Conservation (phyloP, 2,888 invertebrate genomes). For the Macrophya alboannulata region DNA sequence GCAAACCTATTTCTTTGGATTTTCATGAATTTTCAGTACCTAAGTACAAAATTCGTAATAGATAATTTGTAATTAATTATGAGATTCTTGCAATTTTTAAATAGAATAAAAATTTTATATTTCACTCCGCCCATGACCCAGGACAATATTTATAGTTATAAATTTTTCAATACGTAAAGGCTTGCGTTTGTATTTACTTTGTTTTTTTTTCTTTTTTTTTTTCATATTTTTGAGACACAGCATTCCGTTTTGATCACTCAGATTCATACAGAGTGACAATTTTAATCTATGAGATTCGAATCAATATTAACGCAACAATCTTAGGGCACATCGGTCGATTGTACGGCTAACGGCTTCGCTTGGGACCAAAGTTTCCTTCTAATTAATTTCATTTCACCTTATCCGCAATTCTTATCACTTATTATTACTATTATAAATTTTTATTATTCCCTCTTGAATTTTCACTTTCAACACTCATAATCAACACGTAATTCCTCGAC, state of each 20-base stretch:
- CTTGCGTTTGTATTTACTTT: background rate
- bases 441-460: constrained; percentile 2
- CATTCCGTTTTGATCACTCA: background rate
- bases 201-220: background rate
- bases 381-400: constrained; percentile 11
- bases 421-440: background rate
- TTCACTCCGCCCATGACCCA: constrained; percentile 10
- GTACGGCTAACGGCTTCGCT: constrained; percentile 65
- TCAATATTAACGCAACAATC: constrained; percentile 32
- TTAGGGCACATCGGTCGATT: constrained; percentile 72
- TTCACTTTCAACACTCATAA: background rate
- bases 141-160: constrained; percentile 27
- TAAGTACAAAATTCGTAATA: no score
- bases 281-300: background rate
- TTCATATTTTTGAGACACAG: background rate
- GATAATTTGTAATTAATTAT: no score
- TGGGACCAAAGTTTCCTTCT: constrained; percentile 62
- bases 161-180: constrained; percentile 30
- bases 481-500: background rate
- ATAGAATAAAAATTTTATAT: background rate
- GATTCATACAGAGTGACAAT: background rate
- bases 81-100: constrained; percentile 18
- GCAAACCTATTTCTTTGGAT: background rate
- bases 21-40: background rate
- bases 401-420: constrained; percentile 9